These are phyloP conservation scores for Podarcis muralis DNA, from an alignment of 2,113 vertebrate species.

Conservation along the genomic window DNA sequence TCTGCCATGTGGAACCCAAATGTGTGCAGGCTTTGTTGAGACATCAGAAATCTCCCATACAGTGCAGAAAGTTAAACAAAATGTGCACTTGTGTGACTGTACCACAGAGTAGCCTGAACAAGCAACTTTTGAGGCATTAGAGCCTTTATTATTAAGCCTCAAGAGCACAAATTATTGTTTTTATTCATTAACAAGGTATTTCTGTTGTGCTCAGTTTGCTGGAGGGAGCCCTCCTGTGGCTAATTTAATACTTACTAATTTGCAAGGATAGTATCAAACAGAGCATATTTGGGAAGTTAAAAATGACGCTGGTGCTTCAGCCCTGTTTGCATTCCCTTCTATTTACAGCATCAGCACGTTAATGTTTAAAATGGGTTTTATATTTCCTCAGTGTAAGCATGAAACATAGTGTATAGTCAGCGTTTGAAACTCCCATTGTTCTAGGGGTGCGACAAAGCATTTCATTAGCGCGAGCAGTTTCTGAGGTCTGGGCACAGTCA, in stretches of 20 bases:
- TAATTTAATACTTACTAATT: constrained; percentile 66
- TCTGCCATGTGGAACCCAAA: not conserved
- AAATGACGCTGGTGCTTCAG: constrained; percentile 29
- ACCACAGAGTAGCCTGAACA: constrained; percentile 32
- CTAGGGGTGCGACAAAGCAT: too few species aligned
- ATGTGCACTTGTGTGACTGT: constrained; percentile 12
- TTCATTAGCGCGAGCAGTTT: too few species aligned
- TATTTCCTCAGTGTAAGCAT: not conserved
- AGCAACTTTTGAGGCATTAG: constrained; percentile 41
- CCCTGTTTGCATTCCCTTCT: not conserved
- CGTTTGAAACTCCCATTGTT: too few species aligned
- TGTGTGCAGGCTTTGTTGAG: not conserved
- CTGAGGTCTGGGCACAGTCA: too few species aligned
- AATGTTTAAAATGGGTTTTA: not conserved
- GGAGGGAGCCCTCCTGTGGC: constrained; percentile 71
- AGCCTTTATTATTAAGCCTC: constrained; percentile 33
- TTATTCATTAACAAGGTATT: constrained; percentile 52
- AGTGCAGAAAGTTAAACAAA: constrained; percentile 13
- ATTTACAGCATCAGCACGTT: not conserved
- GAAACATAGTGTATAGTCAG: too few species aligned
- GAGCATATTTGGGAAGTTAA: constrained; percentile 30
- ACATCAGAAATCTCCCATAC: not conserved
- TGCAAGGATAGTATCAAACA: constrained; percentile 44
- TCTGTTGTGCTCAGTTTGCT: constrained; percentile 45
- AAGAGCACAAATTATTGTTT: constrained; percentile 41